Evolutionary conservation across 2,888 invertebrate genomes (phyloP).

Genomic region (Blastobasis lacticolella): DNA sequence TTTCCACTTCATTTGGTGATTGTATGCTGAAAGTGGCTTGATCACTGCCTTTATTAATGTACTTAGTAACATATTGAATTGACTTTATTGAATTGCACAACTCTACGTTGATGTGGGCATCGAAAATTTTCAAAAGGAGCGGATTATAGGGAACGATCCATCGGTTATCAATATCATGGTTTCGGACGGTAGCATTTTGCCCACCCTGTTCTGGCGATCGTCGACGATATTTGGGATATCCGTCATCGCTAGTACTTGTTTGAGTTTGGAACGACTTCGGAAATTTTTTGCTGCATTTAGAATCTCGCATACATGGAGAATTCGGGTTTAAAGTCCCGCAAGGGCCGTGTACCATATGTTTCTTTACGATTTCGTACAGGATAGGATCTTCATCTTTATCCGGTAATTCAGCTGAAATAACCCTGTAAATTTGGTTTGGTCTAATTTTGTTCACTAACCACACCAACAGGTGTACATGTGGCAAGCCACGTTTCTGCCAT

Average conservation of each 20-base stretch:
- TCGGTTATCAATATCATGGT: too few species aligned
- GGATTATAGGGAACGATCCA: constrained; percentile 17
- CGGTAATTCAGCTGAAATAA: too few species aligned
- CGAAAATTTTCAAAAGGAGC: constrained; percentile 14
- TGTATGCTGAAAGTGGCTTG: too few species aligned
- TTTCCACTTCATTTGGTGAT: too few species aligned
- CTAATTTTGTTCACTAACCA: too few species aligned
- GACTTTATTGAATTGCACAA: constrained; percentile 14
- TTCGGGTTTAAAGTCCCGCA: constrained; percentile 14
- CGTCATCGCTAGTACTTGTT: constrained; percentile 17
- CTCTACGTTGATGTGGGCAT: constrained; percentile 18
- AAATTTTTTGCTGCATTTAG: constrained; percentile 17
- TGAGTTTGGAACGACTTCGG: constrained; percentile 15
- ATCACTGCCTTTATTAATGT: constrained; percentile 19
- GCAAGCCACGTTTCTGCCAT: too few species aligned
- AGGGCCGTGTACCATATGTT: too few species aligned
- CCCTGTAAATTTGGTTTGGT: too few species aligned
- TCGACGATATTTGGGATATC: constrained; percentile 19
- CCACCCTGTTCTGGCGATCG: background rate
- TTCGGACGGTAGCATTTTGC: background rate
- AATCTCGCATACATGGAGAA: constrained; percentile 18
- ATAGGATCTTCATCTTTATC: too few species aligned
- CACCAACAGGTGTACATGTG: too few species aligned
- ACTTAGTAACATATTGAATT: constrained; percentile 8
- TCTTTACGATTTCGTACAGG: too few species aligned